These are phyloP conservation scores for Anthopleura xanthogrammica DNA, from an alignment of 92 coral and sea anemone genomes.

Conservation along the genomic window DNA sequence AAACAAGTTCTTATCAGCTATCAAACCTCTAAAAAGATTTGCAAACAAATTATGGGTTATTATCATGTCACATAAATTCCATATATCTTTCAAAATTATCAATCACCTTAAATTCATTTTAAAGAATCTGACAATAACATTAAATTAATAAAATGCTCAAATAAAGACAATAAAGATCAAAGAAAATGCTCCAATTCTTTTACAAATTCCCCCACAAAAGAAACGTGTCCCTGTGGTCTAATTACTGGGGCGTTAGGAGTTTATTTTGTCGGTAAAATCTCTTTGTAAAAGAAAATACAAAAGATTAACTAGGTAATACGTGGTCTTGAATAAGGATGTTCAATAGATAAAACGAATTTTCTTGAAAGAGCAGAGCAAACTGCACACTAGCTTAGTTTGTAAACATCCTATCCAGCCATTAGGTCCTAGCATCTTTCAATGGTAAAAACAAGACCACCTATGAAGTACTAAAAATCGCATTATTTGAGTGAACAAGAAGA, in stretches of 20 bases:
- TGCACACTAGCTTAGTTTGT: neutral
- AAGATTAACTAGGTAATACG: neutral
- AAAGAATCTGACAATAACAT: neutral
- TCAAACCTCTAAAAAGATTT: neutral
- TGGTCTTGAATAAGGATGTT: neutral
- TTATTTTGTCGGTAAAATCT: neutral
- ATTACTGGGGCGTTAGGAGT: neutral
- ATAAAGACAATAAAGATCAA: neutral
- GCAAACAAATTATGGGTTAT: neutral
- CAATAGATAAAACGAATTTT: neutral
- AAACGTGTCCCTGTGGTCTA: neutral
- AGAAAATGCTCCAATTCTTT: neutral
- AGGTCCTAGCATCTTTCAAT: too few species aligned
- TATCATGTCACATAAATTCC: neutral
- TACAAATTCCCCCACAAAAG: neutral
- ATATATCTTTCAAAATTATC: neutral
- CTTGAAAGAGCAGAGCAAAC: neutral
- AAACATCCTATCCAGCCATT: neutral
- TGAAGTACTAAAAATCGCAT: neutral
- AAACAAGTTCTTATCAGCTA: constrained; percentile 1
- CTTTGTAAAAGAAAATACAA: neutral
- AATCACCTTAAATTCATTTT: neutral
- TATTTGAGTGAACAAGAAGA: neutral
- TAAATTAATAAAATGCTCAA: neutral
- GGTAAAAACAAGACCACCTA: neutral